Base-by-base conservation (phyloP, 2,888 invertebrate species). In the Caenorhabditis drosophilae region DNA sequence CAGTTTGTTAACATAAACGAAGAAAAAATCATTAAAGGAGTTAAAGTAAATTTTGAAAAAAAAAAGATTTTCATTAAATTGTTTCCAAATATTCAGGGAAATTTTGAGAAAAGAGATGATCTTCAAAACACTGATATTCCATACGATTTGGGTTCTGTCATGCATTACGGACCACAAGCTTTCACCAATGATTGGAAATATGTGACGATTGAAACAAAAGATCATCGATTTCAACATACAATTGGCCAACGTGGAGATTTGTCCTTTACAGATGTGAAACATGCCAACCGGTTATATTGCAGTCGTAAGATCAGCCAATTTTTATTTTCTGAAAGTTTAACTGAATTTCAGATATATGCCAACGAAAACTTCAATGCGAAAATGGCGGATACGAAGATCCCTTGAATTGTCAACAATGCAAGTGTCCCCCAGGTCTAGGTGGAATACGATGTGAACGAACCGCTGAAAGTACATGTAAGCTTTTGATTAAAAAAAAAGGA, bases 81-180 rank as follows among this genome's bases (percentile, higher is more conserved):
- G 4, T 44, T 44, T 44, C 45, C 7, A 11, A 20, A 22, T 9
- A 15, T 12, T n/a, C 18, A 67, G 67, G 76, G 76, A 38, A 76
- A 76, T 44, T 76, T 76, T 53, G 73, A 76, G 47, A 67, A 68
- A 49, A 56, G 70, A 4, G 48, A 38, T 16, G 74, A 74, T 45
- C 56, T 72, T 18, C 67, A 60, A 31, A 51, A 40, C 11, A 50
- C 60, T 36, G 73, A 75, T 35, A 63, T 74, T 4, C 77, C 77
- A 4, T 77, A 77, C 27, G 77, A 77, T 46, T 70, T 64, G 38
- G 76, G 76, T 4, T 67, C 67, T 6, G 66, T 77, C 0, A 77
- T 77, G 77, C 77, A 77, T 49, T 77, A 77, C 46, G 75, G 77
- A 23, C 55, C 70, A 11, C 68, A 76, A 63, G 77, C 77, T 1